Percentiles rank a stretch among this genome's conserved stretches.
These are phyloP conservation scores for Cotesia vestalis DNA, from an alignment of 1,140 invertebrate species.

Conservation along the genomic window DNA sequence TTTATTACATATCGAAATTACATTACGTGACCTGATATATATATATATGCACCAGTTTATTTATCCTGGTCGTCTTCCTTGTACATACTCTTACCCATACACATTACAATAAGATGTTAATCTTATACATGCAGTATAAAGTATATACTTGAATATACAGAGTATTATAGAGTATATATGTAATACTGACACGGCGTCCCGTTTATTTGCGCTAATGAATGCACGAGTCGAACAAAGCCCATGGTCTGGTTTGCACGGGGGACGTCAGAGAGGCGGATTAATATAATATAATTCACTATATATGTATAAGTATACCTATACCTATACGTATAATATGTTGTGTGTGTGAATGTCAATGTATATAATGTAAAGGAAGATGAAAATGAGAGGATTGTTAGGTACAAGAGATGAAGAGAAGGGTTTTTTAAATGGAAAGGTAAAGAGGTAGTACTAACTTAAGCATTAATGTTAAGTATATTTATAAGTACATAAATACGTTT, in stretches of 20 bases:
- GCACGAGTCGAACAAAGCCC: conserved; percentile 48
- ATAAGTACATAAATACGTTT: too few species aligned
- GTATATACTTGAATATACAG: conserved; percentile 2
- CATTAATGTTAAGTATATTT: background rate
- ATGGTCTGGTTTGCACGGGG: too few species aligned
- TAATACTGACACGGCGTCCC: conserved; percentile 38
- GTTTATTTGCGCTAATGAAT: conserved; percentile 58
- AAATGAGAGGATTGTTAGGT: background rate
- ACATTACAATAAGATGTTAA: too few species aligned
- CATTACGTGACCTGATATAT: too few species aligned
- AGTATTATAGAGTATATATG: conserved; percentile 49
- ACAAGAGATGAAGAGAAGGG: background rate
- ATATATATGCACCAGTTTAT: too few species aligned
- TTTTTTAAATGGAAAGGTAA: conserved; percentile 21
- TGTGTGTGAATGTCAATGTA: conserved; percentile 7
- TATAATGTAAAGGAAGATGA: background rate
- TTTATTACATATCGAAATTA: too few species aligned
- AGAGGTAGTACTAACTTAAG: background rate
- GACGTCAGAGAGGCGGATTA: too few species aligned
- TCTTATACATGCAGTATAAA: too few species aligned
- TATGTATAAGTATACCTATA: too few species aligned
- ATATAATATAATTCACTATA: background rate
- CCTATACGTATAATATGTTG: background rate
- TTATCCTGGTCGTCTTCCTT: too few species aligned
- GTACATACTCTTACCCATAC: too few species aligned